Conservation (phyloP, 2,797 vertebrate genomes). For the Zenarchopterus dispar region DNA sequence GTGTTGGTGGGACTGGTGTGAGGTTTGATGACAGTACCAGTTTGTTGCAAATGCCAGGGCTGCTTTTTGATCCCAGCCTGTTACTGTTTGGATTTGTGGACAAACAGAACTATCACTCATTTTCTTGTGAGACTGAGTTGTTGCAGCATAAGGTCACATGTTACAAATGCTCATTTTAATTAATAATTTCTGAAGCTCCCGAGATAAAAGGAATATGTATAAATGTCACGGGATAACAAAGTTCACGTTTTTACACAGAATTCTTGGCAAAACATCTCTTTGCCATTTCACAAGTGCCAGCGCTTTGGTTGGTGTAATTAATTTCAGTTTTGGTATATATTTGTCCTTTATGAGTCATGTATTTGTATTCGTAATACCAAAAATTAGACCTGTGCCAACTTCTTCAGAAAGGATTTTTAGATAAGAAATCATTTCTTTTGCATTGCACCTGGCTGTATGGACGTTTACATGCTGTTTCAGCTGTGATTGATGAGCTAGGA, state of each 20-base stretch:
- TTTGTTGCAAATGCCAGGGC: too few relatives aligned
- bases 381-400: background rate
- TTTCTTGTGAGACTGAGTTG: slow-evolving; percentile 20
- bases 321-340: slow-evolving; percentile 27
- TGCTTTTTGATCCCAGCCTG: too few relatives aligned
- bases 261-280: slow-evolving; percentile 22
- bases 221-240: slow-evolving; percentile 41
- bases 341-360: slow-evolving; percentile 19
- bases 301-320: slow-evolving; percentile 24
- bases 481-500: background rate
- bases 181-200: slow-evolving; percentile 24
- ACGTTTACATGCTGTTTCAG: background rate
- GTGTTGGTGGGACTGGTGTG: too few relatives aligned
- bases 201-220: background rate
- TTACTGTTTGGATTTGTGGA: too few relatives aligned
- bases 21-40: too few relatives aligned
- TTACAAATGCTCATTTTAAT: slow-evolving; percentile 30
- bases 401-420: background rate
- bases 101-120: too few relatives aligned
- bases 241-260: slow-evolving; percentile 36
- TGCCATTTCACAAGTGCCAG: slow-evolving; percentile 2
- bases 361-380: slow-evolving; percentile 24
- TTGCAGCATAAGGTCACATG: slow-evolving; percentile 7
- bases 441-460: background rate
- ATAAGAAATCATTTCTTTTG: too few relatives aligned